Evolutionary conservation across 2,797 vertebrate species (phyloP).

Genomic region (Brachyrhaphis roseni): DNA sequence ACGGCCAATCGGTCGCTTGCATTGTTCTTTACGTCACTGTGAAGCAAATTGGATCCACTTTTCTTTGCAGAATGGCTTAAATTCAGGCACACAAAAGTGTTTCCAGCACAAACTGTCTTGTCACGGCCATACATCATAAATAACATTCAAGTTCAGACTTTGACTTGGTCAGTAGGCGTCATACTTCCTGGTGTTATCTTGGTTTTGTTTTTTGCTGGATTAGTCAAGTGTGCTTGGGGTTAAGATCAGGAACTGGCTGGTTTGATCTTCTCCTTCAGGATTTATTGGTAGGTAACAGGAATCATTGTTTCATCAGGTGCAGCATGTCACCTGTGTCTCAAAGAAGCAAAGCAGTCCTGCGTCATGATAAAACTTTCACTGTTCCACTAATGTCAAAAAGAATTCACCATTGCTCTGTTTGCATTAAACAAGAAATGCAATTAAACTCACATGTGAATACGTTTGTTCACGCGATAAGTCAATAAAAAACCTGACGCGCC

Average conservation of each 20-base stretch:
- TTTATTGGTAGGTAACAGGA: background rate
- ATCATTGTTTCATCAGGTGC: background rate
- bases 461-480: too few species aligned
- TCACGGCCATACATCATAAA: background rate
- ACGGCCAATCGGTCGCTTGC: background rate
- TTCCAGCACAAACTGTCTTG: background rate
- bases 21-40: background rate
- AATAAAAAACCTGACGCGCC: too few species aligned
- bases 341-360: background rate
- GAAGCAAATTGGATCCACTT: background rate
- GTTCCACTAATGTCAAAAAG: too few species aligned
- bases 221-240: background rate
- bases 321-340: background rate
- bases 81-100: background rate
- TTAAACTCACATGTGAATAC: too few species aligned
- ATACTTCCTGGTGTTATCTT: background rate
- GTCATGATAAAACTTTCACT: background rate
- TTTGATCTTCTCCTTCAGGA: background rate
- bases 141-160: background rate
- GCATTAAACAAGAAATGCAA: too few species aligned
- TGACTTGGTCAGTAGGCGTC: background rate
- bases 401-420: too few species aligned
- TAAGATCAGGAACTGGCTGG: background rate
- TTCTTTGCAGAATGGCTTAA: background rate
- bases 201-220: background rate